Percentiles rank a stretch among this genome's conserved stretches.
Conservation (phyloP, 1,140 invertebrate genomes). For the Zaprionus tsacasi region DNA sequence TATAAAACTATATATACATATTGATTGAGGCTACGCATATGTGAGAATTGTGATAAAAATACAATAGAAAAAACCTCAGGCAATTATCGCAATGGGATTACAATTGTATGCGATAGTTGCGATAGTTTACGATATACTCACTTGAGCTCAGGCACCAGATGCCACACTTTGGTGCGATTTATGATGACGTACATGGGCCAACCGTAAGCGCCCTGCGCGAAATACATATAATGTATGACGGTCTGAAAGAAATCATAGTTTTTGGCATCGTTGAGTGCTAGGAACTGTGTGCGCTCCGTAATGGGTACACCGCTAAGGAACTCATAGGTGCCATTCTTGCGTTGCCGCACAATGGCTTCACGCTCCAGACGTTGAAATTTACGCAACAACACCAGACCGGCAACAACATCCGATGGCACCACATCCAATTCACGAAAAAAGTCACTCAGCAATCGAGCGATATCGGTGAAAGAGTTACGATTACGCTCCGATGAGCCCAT, state of each 20-base stretch:
- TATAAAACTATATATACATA: too few species aligned
- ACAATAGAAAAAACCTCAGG: too few species aligned
- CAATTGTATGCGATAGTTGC: too few species aligned
- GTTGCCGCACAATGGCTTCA: conserved; percentile 91
- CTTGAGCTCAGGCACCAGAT: conserved; percentile 89
- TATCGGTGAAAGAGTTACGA: conserved; percentile 93
- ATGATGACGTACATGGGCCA: conserved; percentile 95
- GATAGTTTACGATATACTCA: conserved; percentile 77
- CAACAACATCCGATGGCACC: conserved; percentile 95
- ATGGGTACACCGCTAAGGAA: conserved; percentile 95
- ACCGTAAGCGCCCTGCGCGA: conserved; percentile 94
- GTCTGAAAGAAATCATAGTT: conserved; percentile 90
- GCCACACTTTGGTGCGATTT: conserved; percentile 90
- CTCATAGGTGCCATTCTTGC: conserved; percentile 94
- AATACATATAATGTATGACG: conserved; percentile 94
- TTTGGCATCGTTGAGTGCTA: conserved; percentile 92
- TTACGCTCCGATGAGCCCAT: conserved; percentile 92
- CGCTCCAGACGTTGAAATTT: conserved; percentile 93
- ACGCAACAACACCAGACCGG: conserved; percentile 92
- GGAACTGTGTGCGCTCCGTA: conserved; percentile 92
- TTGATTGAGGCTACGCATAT: too few species aligned
- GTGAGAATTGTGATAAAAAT: too few species aligned
- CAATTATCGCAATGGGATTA: too few species aligned
- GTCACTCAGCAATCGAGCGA: conserved; percentile 93
- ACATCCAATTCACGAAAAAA: conserved; percentile 96